Base-by-base conservation (phyloP, 2,888 invertebrate genomes). In the Xylocampa areola region DNA sequence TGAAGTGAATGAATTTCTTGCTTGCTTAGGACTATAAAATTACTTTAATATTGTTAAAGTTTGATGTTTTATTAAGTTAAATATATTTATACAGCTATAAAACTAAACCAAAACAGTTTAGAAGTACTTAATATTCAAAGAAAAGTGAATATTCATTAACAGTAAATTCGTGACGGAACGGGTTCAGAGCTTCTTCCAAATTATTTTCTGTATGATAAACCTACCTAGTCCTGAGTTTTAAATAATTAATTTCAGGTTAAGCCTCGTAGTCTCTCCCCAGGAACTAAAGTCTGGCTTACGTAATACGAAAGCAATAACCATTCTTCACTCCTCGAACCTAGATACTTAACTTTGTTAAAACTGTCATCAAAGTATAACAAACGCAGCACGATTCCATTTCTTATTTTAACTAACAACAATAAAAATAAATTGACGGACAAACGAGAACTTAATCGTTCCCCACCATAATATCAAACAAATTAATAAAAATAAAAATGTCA, bases 401-500 rank as follows among this genome's bases (percentile, higher is more conserved):
- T 70, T 69, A 61, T 25, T 54, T 66, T 48, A 48, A 62, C 70
- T 32, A 55, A 59, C 57, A 51, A 74, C 68, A 60, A 76, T 77
- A 73, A 77, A 74, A 76, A 72, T 64, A 67, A 76, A 73, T 76
- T 75, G 68, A 52, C 43, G 53, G 41, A 51, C 53, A 68, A 68
- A 69, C 71, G 61, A 65, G 68, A 67, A 69, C 73, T 69, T 68
- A 74, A 68, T 72, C 51, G 74, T 50, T 70, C 70, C 65, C 72
- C 73, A 68, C 72, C 69, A 76, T 75, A 71, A 73, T 76, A 79
- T 81, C 78, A 85, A 87, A 88, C 88, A 86, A 84, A 92, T 92
- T 91, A 86, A 91, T 90, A 87, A 87, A 86, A 90, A 91, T 92
- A 91, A 91, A 91, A 90, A 87, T 82, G 87, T 90, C 88, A 87